These are phyloP conservation scores for Trichoplusia ni DNA, from an alignment of 1,140 invertebrate genomes.

Conservation along the genomic window DNA sequence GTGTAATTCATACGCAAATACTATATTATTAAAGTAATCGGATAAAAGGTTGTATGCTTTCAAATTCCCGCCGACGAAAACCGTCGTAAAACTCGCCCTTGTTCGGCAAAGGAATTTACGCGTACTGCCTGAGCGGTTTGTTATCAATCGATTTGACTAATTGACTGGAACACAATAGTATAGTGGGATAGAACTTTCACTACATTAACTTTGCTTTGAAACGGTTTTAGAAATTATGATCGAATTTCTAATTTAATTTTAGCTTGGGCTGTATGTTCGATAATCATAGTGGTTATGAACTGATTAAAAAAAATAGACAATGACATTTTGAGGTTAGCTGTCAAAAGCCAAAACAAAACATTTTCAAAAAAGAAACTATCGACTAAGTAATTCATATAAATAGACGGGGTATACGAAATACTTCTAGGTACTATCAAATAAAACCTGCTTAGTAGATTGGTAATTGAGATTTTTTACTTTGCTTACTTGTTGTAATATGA, in stretches of 20 bases:
- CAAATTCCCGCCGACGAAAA: background rate
- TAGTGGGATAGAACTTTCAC: conserved; percentile 33
- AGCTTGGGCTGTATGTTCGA: background rate
- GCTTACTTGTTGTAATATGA: background rate
- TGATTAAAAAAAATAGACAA: too few relatives aligned
- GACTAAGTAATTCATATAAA: too few relatives aligned
- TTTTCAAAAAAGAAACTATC: too few relatives aligned
- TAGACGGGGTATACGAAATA: too few relatives aligned
- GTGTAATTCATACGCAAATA: background rate
- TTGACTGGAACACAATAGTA: conserved; percentile 27
- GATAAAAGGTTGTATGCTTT: too few relatives aligned
- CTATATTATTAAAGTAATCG: background rate
- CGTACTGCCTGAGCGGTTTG: conserved; percentile 10
- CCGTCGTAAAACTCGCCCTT: conserved; percentile 13
- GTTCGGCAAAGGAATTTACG: conserved; percentile 38
- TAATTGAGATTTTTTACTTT: too few relatives aligned
- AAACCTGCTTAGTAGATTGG: background rate
- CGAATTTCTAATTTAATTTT: background rate
- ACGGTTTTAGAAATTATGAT: conserved; percentile 9
- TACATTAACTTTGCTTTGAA: background rate
- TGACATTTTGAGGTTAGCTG: too few relatives aligned
- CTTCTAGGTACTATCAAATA: too few relatives aligned
- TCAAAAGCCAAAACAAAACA: too few relatives aligned
- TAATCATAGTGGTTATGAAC: too few relatives aligned
- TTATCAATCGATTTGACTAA: conserved; percentile 36